A percentile compares a stretch with the other conserved stretches of the same genome.
Conservation (phyloP, 2,888 invertebrate genomes). For the Pristionchus mayeri region DNA sequence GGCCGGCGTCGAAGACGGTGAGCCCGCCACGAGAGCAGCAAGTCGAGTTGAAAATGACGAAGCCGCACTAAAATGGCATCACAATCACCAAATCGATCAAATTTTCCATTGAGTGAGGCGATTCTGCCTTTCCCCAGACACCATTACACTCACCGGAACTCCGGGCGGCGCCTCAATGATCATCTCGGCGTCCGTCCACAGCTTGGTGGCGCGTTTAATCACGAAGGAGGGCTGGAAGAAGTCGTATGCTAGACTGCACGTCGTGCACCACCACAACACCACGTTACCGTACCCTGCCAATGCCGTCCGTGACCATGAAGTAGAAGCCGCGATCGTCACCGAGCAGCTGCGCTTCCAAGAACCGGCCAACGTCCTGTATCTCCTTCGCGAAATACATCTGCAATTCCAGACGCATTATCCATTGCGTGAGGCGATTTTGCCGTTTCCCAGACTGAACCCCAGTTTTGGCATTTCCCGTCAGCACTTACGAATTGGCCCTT, state of each 20-base stretch:
- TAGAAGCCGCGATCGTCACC: constrained; percentile 9
- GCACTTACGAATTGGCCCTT: constrained; percentile 17
- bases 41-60: background rate
- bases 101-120: background rate
- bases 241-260: background rate
- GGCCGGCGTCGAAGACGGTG: background rate
- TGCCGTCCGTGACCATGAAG: constrained; percentile 21
- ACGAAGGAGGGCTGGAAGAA: constrained; percentile 13
- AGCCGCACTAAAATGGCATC: constrained; percentile 2
- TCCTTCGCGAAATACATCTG: constrained; percentile 37
- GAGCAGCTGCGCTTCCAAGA: constrained; percentile 14
- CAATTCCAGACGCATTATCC: background rate
- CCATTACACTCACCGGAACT: background rate
- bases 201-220: background rate
- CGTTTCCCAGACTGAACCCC: too few species aligned
- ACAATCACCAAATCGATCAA: background rate
- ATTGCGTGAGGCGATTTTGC: background rate
- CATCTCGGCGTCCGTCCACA: constrained; percentile 30
- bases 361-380: background rate
- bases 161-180: constrained; percentile 18
- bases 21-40: background rate
- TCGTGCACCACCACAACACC: background rate
- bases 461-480: background rate
- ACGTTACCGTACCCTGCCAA: constrained; percentile 19
- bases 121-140: background rate